phyloP scores from a whole-genome alignment of 1,140 invertebrate genomes.

The Bombus confusus region DNA sequence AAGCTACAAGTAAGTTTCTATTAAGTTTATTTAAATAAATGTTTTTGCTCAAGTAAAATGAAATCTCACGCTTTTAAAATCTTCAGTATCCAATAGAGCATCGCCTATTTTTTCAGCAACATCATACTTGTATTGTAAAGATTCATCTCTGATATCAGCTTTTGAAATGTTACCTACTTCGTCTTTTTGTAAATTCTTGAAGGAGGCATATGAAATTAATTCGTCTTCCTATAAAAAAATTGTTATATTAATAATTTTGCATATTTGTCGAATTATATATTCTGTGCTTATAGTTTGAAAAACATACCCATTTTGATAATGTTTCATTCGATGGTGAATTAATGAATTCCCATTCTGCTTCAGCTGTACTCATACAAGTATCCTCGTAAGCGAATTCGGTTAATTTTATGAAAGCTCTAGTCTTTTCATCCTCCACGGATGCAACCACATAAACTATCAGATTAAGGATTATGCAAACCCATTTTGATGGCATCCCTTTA shows the following conservation, averaged over 20 bases:
- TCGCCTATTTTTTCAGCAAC: slow-evolving; percentile 83
- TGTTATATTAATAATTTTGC: background rate
- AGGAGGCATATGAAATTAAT: slow-evolving; percentile 55
- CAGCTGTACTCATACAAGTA: slow-evolving; percentile 64
- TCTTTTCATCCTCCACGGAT: slow-evolving; percentile 20
- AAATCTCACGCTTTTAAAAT: slow-evolving; percentile 81
- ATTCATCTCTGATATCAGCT: slow-evolving; percentile 13
- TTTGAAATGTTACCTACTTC: slow-evolving; percentile 32
- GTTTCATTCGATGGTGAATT: slow-evolving; percentile 63
- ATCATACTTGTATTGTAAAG: slow-evolving; percentile 66
- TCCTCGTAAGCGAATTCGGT: slow-evolving; percentile 77
- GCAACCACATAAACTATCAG: slow-evolving; percentile 46
- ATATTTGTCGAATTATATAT: background rate
- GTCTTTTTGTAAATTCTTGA: slow-evolving; percentile 60
- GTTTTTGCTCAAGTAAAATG: background rate
- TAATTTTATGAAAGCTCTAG: slow-evolving; percentile 64
- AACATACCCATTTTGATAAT: slow-evolving; percentile 70
- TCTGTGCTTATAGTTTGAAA: background rate
- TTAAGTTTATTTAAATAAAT: slow-evolving; percentile 44
- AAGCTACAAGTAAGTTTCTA: slow-evolving; percentile 83
- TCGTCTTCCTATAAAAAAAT: slow-evolving; percentile 65
- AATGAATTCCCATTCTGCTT: slow-evolving; percentile 75
- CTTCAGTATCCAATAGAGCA: slow-evolving; percentile 79
- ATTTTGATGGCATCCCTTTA: slow-evolving; percentile 70
- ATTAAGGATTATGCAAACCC: slow-evolving; percentile 63